Percentiles rank a stretch among this genome's conserved stretches.
phyloP scores from a whole-genome alignment of 1,140 invertebrate genomes.

The Pteromalus puparum region DNA sequence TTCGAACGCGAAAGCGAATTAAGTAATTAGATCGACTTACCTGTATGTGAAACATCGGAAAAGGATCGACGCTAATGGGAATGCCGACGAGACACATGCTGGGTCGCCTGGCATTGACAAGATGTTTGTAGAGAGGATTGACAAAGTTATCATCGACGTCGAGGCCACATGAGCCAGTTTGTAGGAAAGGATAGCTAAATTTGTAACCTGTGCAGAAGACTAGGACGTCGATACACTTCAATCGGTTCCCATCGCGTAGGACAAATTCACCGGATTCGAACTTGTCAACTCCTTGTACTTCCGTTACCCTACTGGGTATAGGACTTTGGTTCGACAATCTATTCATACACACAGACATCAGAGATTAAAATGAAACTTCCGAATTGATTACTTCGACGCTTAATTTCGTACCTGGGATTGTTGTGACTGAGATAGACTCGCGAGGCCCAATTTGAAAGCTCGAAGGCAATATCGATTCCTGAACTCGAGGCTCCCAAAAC shows the following conservation, averaged over 20 bases:
- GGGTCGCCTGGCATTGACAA: conserved; percentile 83
- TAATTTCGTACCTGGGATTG: conserved; percentile 58
- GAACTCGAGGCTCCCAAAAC: conserved; percentile 82
- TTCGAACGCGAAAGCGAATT: too few species aligned
- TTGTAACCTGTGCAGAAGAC: conserved; percentile 78
- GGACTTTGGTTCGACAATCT: background rate
- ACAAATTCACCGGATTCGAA: conserved; percentile 56
- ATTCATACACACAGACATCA: background rate
- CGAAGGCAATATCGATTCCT: conserved; percentile 81
- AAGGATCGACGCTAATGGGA: conserved; percentile 78
- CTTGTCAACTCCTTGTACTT: conserved; percentile 61
- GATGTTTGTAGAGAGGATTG: conserved; percentile 84
- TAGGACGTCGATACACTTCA: conserved; percentile 56
- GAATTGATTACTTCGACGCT: background rate
- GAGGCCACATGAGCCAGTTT: conserved; percentile 76
- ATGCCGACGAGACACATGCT: conserved; percentile 85
- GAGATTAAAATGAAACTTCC: background rate
- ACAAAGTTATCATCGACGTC: conserved; percentile 79
- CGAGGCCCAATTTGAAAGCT: conserved; percentile 74
- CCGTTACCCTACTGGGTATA: conserved; percentile 46
- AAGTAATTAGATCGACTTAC: too few species aligned
- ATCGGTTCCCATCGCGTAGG: conserved; percentile 57
- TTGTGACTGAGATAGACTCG: conserved; percentile 73
- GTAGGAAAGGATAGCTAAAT: conserved; percentile 82
- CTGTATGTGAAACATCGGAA: conserved; percentile 84